Base-by-base conservation (phyloP, 2,888 invertebrate genomes). In the Cataglyphis altisquamis region DNA sequence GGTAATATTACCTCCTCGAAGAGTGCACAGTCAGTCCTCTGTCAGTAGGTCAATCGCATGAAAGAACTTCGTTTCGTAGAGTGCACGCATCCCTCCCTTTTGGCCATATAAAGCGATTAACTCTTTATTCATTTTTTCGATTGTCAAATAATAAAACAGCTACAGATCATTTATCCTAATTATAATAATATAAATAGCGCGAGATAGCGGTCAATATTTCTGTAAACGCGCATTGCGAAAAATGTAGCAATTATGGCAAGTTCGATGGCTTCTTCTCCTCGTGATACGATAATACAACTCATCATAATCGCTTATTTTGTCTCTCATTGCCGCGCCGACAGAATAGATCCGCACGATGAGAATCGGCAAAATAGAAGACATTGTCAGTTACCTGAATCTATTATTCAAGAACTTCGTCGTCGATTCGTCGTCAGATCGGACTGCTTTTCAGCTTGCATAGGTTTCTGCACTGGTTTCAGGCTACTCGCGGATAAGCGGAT, bases 201-300 rank as follows among this genome's bases (percentile, higher is more conserved):
- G 57, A 63, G 72, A 82, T 80, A 78, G 80, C 39, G 64, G 82
- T 32, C 80, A 18, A 21, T 52, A n/a, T 36, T 84, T 82, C 75
- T 84, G 81, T 66, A 66, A 86, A 52, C 81, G 82, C 82, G 87
- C 73, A 85, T 87, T 73, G 48, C 67, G 32, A 86, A 90, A 82
- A 75, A 48, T 48, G 63, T 73, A 64, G 77, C 83, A 83, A 86
- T 88, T 87, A 88, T 82, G 73, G 60, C 32, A 18, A 82, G 68
- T 32, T 66, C 41, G 84, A 73, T 25, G 25, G n/a, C 32, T 10
- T 32, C 12, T 32, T 15, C n/a, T 48, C n/a, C 41, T 70, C 81
- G 52, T 87, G 84, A 25, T 25, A 25, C 25, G 82, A 87, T 90
- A 90, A 89, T 87, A 85, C 87, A 88, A 78, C 64, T 78, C 82